phyloP scores from a whole-genome alignment of 1,140 invertebrate genomes.

The Eufriesea mexicana region DNA sequence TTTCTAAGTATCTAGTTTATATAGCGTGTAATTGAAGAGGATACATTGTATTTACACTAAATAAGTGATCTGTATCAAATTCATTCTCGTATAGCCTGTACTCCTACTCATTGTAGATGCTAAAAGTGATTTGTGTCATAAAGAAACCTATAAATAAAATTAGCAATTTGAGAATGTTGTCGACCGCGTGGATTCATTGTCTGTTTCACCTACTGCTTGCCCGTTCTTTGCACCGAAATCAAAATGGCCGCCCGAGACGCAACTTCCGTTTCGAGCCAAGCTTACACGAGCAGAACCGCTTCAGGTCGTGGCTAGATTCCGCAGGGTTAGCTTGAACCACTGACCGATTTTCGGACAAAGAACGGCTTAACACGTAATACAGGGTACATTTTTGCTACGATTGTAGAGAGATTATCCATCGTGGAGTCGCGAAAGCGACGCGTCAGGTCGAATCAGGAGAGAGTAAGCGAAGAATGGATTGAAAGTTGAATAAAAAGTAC shows the following conservation, averaged over 20 bases:
- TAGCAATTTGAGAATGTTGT: constrained; percentile 82
- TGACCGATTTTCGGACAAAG: not conserved
- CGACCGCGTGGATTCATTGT: constrained; percentile 42
- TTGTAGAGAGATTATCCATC: not conserved
- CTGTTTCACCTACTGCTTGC: constrained; percentile 3
- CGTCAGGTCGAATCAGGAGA: not conserved
- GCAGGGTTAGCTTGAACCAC: not conserved
- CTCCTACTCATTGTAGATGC: constrained; percentile 82
- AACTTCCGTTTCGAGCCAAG: too few species aligned
- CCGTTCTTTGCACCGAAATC: not conserved
- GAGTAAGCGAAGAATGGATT: not conserved
- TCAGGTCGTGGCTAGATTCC: not conserved
- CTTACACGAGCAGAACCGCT: too few species aligned
- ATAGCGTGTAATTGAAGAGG: constrained; percentile 80
- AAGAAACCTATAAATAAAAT: constrained; percentile 82
- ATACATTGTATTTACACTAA: constrained; percentile 81
- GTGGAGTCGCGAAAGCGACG: too few species aligned
- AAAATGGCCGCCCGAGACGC: too few species aligned
- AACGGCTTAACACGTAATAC: not conserved
- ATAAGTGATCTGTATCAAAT: constrained; percentile 83
- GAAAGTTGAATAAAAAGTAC: constrained; percentile 18
- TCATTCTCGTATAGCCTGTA: constrained; percentile 82
- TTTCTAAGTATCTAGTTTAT: constrained; percentile 83
- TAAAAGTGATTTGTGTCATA: constrained; percentile 83
- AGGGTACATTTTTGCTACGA: constrained; percentile 1